Percentiles rank a stretch among this genome's conserved stretches.
phyloP scores from a whole-genome alignment of 2,888 invertebrate species.

The Pilophorus perplexus region DNA sequence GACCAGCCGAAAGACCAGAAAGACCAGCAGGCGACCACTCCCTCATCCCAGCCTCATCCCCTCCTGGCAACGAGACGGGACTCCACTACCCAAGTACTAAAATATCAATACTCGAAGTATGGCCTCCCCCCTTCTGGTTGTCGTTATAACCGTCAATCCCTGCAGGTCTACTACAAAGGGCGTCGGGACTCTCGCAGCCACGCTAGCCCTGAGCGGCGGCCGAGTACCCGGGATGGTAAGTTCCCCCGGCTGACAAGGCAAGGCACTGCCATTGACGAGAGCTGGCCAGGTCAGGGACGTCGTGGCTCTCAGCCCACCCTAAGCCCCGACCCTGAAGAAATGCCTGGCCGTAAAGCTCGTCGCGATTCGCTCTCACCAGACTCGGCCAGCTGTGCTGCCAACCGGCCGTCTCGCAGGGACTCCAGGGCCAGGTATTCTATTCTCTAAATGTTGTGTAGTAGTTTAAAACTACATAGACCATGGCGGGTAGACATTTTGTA shows the following conservation, averaged over 20 bases:
- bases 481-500: too few relatives aligned
- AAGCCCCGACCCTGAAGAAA: constrained; percentile 67
- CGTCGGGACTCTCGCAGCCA: constrained; percentile 52
- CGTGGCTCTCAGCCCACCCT: constrained; percentile 62
- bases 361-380: constrained; percentile 88
- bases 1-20: constrained; percentile 36
- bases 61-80: constrained; percentile 64
- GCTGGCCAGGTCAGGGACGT: constrained; percentile 59
- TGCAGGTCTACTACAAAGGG: constrained; percentile 51
- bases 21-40: constrained; percentile 41
- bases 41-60: constrained; percentile 51
- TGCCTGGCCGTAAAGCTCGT: constrained; percentile 60
- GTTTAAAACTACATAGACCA: too few relatives aligned
- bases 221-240: constrained; percentile 52
- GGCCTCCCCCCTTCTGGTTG: constrained; percentile 26
- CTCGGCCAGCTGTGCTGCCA: constrained; percentile 64
- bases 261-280: constrained; percentile 86
- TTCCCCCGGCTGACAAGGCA: constrained; percentile 75
- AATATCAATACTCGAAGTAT: constrained; percentile 33
- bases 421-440: constrained; percentile 56
- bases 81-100: constrained; percentile 75
- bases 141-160: constrained; percentile 21
- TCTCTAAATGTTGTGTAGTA: too few relatives aligned
- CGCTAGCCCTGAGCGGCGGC: constrained; percentile 52
- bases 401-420: constrained; percentile 65